phyloP scores from a whole-genome alignment of 2,113 vertebrate species.

The Nestor notabilis region DNA sequence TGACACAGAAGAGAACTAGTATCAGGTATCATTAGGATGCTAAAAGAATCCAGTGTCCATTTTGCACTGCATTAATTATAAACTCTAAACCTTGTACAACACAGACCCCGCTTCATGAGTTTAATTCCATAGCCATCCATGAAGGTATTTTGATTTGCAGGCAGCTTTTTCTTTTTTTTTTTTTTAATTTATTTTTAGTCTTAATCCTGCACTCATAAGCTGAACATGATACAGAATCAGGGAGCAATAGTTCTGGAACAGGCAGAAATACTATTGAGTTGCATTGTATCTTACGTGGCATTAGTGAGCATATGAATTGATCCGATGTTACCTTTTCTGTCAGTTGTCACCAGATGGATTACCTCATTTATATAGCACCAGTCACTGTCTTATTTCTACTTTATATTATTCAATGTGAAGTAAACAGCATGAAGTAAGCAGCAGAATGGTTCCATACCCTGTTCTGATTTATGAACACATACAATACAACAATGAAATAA shows the following conservation, averaged over 20 bases:
- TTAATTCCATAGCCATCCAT: neutral
- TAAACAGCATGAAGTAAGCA: neutral
- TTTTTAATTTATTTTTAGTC: neutral
- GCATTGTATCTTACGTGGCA: neutral
- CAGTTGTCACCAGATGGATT: neutral
- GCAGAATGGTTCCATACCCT: neutral
- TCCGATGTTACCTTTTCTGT: neutral
- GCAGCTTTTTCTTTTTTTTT: neutral
- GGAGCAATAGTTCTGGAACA: neutral
- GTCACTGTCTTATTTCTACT: neutral
- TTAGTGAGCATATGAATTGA: neutral
- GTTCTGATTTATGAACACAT: neutral
- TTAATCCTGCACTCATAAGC: neutral
- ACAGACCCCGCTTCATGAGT: neutral
- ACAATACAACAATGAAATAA: neutral
- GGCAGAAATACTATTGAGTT: neutral
- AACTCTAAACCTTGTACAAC: neutral
- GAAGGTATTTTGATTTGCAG: neutral
- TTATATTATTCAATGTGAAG: neutral
- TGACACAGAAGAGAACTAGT: neutral
- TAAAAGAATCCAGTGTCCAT: neutral
- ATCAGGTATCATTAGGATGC: neutral
- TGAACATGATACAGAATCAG: neutral
- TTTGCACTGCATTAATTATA: neutral
- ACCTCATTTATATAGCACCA: neutral